These are phyloP conservation scores for Drosophila watanabei DNA, from an alignment of 1,140 invertebrate genomes.

Conservation along the genomic window DNA sequence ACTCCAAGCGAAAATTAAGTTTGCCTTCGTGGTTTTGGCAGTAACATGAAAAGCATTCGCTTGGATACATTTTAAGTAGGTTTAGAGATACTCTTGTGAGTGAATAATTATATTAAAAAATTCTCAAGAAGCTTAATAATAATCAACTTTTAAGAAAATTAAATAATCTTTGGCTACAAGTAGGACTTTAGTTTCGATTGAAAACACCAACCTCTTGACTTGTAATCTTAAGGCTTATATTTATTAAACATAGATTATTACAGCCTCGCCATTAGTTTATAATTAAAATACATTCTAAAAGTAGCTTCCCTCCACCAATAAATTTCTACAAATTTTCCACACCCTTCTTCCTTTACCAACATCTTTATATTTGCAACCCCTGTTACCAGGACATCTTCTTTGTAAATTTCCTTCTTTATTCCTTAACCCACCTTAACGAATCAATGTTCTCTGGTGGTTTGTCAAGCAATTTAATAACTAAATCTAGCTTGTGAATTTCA, in stretches of 20 bases:
- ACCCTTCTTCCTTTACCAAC: too few relatives aligned
- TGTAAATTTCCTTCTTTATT: neutral
- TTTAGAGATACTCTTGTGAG: conserved; percentile 9
- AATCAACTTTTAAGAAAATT: too few relatives aligned
- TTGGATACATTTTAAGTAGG: neutral
- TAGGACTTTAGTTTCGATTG: neutral
- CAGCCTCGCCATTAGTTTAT: fast-evolving
- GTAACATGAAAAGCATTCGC: conserved; percentile 23
- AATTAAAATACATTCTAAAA: neutral
- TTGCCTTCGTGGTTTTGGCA: conserved; percentile 54
- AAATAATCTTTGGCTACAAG: neutral
- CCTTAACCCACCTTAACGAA: conserved; percentile 10
- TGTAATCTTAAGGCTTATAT: neutral
- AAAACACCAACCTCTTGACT: neutral
- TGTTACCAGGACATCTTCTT: conserved; percentile 4
- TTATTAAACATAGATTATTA: neutral
- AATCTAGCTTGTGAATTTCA: conserved; percentile 3
- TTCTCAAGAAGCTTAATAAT: too few relatives aligned
- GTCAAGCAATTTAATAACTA: conserved; percentile 15
- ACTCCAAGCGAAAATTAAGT: conserved; percentile 71
- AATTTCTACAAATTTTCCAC: neutral
- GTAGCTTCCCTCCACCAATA: neutral
- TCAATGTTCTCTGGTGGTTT: conserved; percentile 27
- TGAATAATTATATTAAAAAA: neutral
- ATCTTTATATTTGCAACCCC: conserved; percentile 17